Conservation (phyloP, 1,140 invertebrate genomes). For the Dreissena rostriformis region DNA sequence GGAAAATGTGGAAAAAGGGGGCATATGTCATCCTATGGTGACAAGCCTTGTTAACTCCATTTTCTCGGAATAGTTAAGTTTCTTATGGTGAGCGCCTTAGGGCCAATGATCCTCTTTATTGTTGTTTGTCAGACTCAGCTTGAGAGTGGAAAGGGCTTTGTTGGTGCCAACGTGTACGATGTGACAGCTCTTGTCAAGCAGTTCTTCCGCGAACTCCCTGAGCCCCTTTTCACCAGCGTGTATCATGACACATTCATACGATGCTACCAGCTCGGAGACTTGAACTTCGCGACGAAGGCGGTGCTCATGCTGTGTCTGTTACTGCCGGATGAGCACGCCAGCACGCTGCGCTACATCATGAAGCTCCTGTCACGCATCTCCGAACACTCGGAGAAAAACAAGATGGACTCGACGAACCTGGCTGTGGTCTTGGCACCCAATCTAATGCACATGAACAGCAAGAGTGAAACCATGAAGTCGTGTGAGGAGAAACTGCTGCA, state of each 20-base stretch:
- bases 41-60: too few relatives aligned
- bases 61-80: too few relatives aligned
- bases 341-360: constrained; percentile 87
- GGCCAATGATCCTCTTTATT: constrained; percentile 23
- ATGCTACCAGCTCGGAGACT: constrained; percentile 81
- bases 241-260: constrained; percentile 90
- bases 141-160: constrained; percentile 75
- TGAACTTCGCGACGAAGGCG: constrained; percentile 80
- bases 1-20: too few relatives aligned
- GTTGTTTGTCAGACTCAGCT: constrained; percentile 75
- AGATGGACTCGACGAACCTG: constrained; percentile 91
- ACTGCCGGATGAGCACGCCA: constrained; percentile 85
- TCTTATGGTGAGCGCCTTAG: too few relatives aligned
- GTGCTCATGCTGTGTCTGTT: constrained; percentile 86
- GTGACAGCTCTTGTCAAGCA: constrained; percentile 91
- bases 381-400: constrained; percentile 86
- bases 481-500: constrained; percentile 75
- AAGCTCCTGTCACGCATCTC: constrained; percentile 85
- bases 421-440: constrained; percentile 91
- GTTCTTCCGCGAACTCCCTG: constrained; percentile 91
- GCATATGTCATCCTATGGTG: too few relatives aligned
- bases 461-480: constrained; percentile 83
- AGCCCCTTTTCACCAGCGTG: constrained; percentile 88
- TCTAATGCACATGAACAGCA: constrained; percentile 87
- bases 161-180: constrained; percentile 86